Evolutionary conservation across 2,888 invertebrate genomes (phyloP).

Genomic region (Tromatobia lineatoria): DNA sequence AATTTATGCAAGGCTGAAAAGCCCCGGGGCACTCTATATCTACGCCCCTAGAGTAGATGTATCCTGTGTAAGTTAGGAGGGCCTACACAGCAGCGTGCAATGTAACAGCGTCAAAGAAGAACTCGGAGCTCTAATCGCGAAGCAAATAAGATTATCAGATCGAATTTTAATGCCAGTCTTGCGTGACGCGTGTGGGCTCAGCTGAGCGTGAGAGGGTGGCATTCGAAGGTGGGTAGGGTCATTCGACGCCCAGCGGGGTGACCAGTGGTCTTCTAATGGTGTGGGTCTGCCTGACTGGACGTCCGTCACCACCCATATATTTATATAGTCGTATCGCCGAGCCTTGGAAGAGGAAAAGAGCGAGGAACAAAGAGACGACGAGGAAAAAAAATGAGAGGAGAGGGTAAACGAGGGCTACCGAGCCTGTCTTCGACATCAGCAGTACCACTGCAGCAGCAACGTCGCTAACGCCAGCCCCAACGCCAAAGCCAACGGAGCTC

Average conservation of each 20-base stretch:
- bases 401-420: constrained; percentile 32
- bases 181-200: constrained; percentile 76
- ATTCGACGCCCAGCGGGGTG: constrained; percentile 38
- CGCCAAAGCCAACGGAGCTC: constrained; percentile 55
- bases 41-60: constrained; percentile 16
- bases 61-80: constrained; percentile 4
- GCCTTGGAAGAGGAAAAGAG: constrained; percentile 30
- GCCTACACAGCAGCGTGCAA: constrained; percentile 22
- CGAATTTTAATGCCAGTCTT: constrained; percentile 82
- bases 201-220: constrained; percentile 27
- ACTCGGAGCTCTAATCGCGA: constrained; percentile 78
- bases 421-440: constrained; percentile 9
- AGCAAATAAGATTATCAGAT: constrained; percentile 84
- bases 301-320: constrained; percentile 60
- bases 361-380: neutral
- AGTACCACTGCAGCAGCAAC: constrained; percentile 33
- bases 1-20: constrained; percentile 72
- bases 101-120: constrained; percentile 73
- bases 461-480: constrained; percentile 58
- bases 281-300: constrained; percentile 25
- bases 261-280: constrained; percentile 38
- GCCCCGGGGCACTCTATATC: constrained; percentile 22
- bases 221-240: constrained; percentile 33
- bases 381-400: constrained; percentile 7
- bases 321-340: constrained; percentile 49